A percentile compares a stretch with the other conserved stretches of the same genome.
These are phyloP conservation scores for Coptodon rendalli DNA, from an alignment of 2,113 vertebrate species.

Conservation along the genomic window DNA sequence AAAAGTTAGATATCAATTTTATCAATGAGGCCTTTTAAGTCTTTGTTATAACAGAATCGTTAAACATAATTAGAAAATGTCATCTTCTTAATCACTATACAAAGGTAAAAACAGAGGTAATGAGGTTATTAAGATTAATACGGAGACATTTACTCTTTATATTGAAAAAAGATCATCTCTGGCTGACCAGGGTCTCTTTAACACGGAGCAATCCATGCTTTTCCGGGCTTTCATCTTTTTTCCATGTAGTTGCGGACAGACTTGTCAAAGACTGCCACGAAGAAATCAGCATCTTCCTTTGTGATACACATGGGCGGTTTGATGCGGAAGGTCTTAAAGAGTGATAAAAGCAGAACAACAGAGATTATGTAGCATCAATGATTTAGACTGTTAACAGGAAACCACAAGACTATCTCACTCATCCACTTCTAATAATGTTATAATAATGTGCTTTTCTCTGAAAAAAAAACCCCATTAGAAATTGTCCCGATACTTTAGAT, in stretches of 20 bases:
- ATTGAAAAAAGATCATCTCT: neutral
- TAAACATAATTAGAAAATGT: neutral
- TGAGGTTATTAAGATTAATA: neutral
- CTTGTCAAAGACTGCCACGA: slow-evolving; percentile 77
- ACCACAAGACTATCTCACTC: neutral
- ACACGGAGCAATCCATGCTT: neutral
- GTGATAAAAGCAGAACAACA: neutral
- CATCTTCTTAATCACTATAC: neutral
- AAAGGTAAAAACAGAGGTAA: neutral
- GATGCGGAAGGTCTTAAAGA: slow-evolving; percentile 83
- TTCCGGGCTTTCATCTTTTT: slow-evolving; percentile 40
- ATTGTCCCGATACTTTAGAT: neutral
- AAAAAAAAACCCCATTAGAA: neutral
- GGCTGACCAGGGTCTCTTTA: neutral
- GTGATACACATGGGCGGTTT: slow-evolving; percentile 90
- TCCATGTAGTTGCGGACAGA: slow-evolving; percentile 74
- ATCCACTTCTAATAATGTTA: neutral
- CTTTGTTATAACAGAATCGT: neutral
- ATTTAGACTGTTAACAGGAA: neutral
- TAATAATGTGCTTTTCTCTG: neutral
- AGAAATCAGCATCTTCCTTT: slow-evolving; percentile 81
- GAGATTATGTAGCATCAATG: neutral
- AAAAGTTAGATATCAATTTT: neutral
- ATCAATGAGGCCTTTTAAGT: neutral
- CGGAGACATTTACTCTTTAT: neutral